Percentiles rank a stretch among this genome's conserved stretches.
phyloP scores from a whole-genome alignment of 2,888 invertebrate species.

The Apotomis turbidana region DNA sequence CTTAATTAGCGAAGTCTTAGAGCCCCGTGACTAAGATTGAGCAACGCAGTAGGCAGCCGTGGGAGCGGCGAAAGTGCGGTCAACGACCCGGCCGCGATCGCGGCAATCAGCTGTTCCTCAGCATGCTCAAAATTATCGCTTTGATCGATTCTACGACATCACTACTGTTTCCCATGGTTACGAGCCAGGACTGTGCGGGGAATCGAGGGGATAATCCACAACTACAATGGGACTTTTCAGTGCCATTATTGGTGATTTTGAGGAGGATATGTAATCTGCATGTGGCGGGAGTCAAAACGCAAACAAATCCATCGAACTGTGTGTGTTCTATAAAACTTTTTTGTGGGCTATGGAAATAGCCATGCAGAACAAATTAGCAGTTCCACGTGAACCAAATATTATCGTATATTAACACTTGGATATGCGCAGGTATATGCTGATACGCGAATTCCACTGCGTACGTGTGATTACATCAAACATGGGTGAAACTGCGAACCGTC shows the following conservation, averaged over 20 bases:
- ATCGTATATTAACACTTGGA: constrained; percentile 8
- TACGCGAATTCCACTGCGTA: constrained; percentile 49
- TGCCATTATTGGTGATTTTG: no score
- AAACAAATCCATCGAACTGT: no score
- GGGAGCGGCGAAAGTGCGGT: constrained; percentile 82
- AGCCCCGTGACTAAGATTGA: constrained; percentile 61
- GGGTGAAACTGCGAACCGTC: constrained; percentile 58
- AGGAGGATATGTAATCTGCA: not conserved
- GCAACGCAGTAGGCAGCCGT: constrained; percentile 69
- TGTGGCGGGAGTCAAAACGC: not conserved
- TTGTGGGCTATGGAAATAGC: not conserved
- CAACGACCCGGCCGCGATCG: constrained; percentile 70
- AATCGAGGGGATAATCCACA: no score
- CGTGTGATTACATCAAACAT: constrained; percentile 58
- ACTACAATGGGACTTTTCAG: no score
- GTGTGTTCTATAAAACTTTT: no score
- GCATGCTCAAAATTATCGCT: constrained; percentile 58
- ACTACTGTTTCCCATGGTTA: constrained; percentile 3
- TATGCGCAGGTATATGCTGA: constrained; percentile 29
- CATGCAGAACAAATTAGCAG: constrained; percentile 5
- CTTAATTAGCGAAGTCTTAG: constrained; percentile 61
- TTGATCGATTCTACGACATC: constrained; percentile 25
- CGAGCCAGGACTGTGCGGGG: not conserved
- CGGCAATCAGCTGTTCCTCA: constrained; percentile 79
- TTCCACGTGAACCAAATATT: not conserved